Percentiles rank a stretch among this genome's conserved stretches.
phyloP scores from a whole-genome alignment of 2,113 vertebrate species.

The Carlito syrichta region DNA sequence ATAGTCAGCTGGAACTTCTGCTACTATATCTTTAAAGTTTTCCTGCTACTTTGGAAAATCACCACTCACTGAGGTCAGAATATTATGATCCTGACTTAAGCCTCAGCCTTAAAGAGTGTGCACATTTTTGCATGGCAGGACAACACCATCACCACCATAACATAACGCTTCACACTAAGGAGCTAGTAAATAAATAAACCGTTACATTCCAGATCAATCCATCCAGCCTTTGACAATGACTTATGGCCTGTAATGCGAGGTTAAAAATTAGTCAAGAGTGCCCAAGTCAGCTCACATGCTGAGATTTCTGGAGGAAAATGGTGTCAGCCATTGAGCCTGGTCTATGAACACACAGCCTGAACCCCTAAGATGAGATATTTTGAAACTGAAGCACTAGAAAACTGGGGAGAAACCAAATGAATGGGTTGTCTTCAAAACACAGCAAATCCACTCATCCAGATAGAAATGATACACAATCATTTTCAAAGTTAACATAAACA shows the following conservation, averaged over 20 bases:
- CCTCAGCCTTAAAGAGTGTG: not conserved
- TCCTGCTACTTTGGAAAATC: slow-evolving; percentile 54
- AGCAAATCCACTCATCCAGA: not conserved
- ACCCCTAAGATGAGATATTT: not conserved
- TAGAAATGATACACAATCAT: accelerated
- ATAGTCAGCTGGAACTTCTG: accelerated
- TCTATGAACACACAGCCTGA: not conserved
- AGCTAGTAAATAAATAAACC: slow-evolving; percentile 67
- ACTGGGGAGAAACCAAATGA: not conserved
- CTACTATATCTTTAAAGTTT: not conserved
- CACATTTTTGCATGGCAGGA: not conserved
- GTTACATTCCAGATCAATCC: slow-evolving; percentile 56
- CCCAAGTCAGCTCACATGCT: not conserved
- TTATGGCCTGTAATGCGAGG: not conserved
- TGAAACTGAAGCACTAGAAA: not conserved
- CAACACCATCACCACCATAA: not conserved
- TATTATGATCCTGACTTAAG: not conserved
- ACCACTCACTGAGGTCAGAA: not conserved
- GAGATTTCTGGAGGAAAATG: not conserved
- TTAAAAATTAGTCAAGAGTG: slow-evolving; percentile 54
- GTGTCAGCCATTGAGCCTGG: not conserved
- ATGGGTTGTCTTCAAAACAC: not conserved
- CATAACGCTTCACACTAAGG: not conserved
- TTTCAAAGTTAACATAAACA: not conserved
- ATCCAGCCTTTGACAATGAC: not conserved